Evolutionary conservation across 2,888 invertebrate genomes (phyloP).

Genomic region (Chloromyia formosa): DNA sequence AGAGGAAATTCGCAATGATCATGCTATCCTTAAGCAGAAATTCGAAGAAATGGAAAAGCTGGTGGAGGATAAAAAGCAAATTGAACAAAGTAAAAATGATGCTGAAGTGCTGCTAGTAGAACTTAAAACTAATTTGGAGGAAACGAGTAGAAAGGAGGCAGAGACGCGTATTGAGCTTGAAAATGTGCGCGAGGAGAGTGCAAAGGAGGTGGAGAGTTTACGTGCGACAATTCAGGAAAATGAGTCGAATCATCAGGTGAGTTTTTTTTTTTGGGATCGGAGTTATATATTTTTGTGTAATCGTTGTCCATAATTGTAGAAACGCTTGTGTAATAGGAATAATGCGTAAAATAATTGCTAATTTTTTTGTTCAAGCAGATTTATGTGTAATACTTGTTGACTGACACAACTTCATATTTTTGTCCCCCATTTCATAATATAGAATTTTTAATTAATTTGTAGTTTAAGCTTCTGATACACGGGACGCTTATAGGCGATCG

Average conservation of each 20-base stretch:
- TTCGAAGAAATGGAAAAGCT: conserved; percentile 61
- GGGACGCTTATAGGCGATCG: too few species aligned
- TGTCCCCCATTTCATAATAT: too few species aligned
- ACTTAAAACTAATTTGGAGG: conserved; percentile 57
- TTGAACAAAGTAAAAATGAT: conserved; percentile 40
- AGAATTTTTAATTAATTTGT: too few species aligned
- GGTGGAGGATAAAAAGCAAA: conserved; percentile 48
- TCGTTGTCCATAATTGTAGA: conserved; percentile 36
- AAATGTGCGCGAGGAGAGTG: conserved; percentile 56
- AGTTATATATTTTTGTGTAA: background rate
- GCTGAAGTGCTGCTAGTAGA: conserved; percentile 58
- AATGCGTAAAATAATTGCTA: too few species aligned
- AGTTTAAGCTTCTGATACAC: too few species aligned
- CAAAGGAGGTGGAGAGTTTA: conserved; percentile 58
- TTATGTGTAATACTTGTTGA: too few species aligned
- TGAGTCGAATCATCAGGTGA: conserved; percentile 58
- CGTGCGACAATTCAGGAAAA: conserved; percentile 59
- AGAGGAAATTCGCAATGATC: conserved; percentile 48
- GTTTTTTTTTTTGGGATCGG: background rate
- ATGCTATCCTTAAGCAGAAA: conserved; percentile 54
- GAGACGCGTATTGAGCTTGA: conserved; percentile 57
- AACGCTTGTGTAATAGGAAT: conserved; percentile 16
- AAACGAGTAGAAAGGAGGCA: conserved; percentile 52
- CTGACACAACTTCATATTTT: too few species aligned
- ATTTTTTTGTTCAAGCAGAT: too few species aligned